These are phyloP conservation scores for Apodemia hepburni DNA, from an alignment of 2,888 invertebrate species.

Conservation along the genomic window DNA sequence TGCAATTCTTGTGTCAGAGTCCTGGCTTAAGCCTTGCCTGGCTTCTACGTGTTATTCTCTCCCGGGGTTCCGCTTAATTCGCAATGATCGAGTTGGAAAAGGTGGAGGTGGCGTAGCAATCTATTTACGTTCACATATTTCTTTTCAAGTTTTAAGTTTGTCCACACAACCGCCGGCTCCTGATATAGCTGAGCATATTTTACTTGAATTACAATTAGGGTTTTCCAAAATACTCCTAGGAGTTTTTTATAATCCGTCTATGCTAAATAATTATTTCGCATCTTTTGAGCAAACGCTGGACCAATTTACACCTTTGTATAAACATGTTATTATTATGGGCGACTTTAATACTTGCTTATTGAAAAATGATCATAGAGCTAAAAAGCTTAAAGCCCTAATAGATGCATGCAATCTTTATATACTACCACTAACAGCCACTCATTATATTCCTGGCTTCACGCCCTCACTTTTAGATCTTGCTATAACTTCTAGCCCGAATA, in stretches of 20 bases:
- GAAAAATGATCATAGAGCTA: no score
- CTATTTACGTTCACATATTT: not conserved
- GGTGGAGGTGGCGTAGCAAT: not conserved
- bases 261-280: conserved; percentile 5
- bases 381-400: no score
- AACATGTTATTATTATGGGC: not conserved
- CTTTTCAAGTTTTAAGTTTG: not conserved
- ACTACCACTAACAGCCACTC: no score
- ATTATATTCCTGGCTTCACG: not conserved
- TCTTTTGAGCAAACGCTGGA: not conserved
- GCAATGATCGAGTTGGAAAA: conserved; percentile 10
- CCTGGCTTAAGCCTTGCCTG: conserved; percentile 21
- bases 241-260: conserved; percentile 11
- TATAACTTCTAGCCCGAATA: not conserved
- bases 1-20: conserved; percentile 16
- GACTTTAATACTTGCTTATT: no score
- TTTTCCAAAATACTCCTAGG: conserved; percentile 8
- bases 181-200: conserved; percentile 8
- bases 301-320: not conserved
- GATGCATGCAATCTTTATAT: no score
- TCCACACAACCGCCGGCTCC: not conserved
- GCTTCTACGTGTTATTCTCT: conserved; percentile 20
- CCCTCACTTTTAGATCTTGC: not conserved
- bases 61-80: conserved; percentile 19
- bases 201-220: conserved; percentile 1